Conservation (phyloP, 1,140 invertebrate species). For the Ladona fulva region DNA sequence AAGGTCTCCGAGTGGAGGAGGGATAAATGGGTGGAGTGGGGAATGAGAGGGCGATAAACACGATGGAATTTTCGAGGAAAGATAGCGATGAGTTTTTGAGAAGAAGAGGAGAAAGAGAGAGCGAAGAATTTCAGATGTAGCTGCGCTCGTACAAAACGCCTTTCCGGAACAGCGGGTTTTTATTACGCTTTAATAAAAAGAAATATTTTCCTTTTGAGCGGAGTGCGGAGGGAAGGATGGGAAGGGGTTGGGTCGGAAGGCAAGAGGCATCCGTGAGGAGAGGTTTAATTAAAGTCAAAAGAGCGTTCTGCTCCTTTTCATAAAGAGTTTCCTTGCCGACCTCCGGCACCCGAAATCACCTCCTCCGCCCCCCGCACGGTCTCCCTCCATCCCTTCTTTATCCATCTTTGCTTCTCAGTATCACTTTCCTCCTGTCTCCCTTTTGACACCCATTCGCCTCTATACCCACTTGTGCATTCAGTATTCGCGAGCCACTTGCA, state of each 20-base stretch:
- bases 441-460: no score
- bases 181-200: constrained; percentile 7
- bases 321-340: neutral
- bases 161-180: constrained; percentile 7
- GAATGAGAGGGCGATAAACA: neutral
- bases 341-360: neutral
- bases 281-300: constrained; percentile 10
- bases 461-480: no score
- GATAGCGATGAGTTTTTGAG: neutral
- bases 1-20: neutral
- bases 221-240: neutral
- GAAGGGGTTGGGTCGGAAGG: neutral
- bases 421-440: neutral
- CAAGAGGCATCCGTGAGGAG: neutral
- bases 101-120: neutral
- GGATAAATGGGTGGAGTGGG: neutral
- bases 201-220: constrained; percentile 4
- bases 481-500: no score
- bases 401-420: neutral
- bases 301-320: neutral
- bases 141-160: neutral
- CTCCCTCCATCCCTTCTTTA: neutral
- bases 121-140: constrained; percentile 4
- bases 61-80: neutral
- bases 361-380: neutral